phyloP scores from a whole-genome alignment of 2,113 vertebrate species.

The Pluvianellus socialis region DNA sequence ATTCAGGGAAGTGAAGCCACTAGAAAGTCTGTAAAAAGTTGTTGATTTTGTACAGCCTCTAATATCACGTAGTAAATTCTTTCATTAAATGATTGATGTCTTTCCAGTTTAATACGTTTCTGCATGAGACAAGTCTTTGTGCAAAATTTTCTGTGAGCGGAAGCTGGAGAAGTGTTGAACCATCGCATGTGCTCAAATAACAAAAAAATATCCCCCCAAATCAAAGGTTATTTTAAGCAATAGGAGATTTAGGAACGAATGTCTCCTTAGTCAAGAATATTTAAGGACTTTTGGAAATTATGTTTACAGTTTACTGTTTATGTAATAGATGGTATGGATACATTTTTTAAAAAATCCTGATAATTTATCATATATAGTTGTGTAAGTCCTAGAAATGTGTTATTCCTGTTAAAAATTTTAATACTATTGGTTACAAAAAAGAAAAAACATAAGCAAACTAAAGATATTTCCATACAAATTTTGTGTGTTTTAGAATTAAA shows the following conservation, averaged over 20 bases:
- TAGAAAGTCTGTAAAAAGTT: constrained; percentile 61
- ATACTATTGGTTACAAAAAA: not conserved
- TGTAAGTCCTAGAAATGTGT: not conserved
- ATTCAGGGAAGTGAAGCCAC: constrained; percentile 51
- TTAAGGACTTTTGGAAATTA: not conserved
- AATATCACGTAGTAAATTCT: constrained; percentile 61
- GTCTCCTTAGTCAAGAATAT: not conserved
- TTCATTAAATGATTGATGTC: constrained; percentile 55
- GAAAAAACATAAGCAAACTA: not conserved
- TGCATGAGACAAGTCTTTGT: not conserved
- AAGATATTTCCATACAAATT: not conserved
- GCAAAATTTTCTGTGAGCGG: not conserved
- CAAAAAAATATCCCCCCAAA: not conserved
- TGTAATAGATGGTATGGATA: not conserved
- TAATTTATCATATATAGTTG: not conserved
- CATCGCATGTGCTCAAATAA: not conserved
- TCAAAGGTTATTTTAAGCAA: not conserved
- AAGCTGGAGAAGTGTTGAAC: not conserved
- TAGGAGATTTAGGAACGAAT: not conserved
- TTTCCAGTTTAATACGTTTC: constrained; percentile 55
- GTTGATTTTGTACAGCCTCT: constrained; percentile 42
- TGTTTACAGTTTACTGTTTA: not conserved
- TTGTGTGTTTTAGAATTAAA: not conserved
- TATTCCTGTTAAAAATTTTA: not conserved
- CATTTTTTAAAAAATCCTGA: not conserved